Evolutionary conservation across 2,797 vertebrate species (phyloP), one percentile per base, ranked within the genome.

Genomic region (Coranthus polyacanthus): DNA sequence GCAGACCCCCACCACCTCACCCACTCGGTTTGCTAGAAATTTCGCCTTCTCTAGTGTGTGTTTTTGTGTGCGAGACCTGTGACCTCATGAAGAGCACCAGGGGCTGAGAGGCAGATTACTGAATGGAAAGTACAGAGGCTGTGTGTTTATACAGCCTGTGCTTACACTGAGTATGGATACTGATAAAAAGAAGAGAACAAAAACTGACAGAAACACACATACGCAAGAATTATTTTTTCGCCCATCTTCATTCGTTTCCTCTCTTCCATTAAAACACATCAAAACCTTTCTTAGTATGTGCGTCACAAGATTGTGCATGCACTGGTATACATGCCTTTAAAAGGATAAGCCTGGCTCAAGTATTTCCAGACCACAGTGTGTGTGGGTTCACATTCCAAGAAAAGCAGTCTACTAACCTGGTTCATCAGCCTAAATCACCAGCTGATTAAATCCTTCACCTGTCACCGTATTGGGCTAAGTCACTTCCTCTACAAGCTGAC

Each of bases 261-360:
- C n/a, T n/a, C 38, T 53, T 38, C 13, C 20, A 21, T 29, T 53
- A n/a, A 70, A 78, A 62, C 11, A 64, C 45, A 69, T 82, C 68
- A 68, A 68, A 72, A 74, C 52, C 42, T 58, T 42, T 59, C 11
- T 5, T 37, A 49, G 44, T 34, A 44, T 7, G 50, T 59, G 60
- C 58, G 60, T 79, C 72, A 85, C 61, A 18, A 18, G 37, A 66
- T 24, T 51, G 29, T 45, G 52, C 17, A 24, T 42, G 15, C 54
- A 44, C 55, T 50, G 71, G 62, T 52, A 42, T 46, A 32, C 38
- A 61, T 86, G 85, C 77, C 86, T 90, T 84, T 86, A 89, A 89
- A 85, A 83, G 88, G 86, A 86, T 73, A 85, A 71, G 47, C 37
- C 43, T 15, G 29, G 73, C 68, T 78, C 50, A 44, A 67, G 56